Evolutionary conservation across 2,888 invertebrate species (phyloP), one percentile per base, ranked within the genome.

Genomic region (Dryobota labecula): DNA sequence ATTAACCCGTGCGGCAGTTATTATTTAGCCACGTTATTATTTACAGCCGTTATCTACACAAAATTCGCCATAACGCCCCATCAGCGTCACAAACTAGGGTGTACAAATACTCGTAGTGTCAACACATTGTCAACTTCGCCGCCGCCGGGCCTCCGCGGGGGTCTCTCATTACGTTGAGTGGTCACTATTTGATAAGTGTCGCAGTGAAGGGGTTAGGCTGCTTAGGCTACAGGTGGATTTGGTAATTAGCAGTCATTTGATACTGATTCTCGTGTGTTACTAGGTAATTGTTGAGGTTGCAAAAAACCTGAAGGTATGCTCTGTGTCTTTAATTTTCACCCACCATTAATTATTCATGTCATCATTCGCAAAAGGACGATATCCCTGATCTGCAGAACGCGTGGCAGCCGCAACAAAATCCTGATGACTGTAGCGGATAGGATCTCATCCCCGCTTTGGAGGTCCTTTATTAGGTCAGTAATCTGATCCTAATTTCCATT

Each of bases 141-240:
- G 24, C 15, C 67, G 15, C n/a, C 8, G 41, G 24, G 24, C 57
- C 36, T 30, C 38, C 38, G 33, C 13, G 36, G 43, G 43, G 65
- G 47, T n/a, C 33, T 30, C 30, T 77, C 56, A 84, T 83, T 84
- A 84, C 13, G 18, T 36, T 69, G 69, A 84, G 82, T 82, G 82
- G 78, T 57, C 82, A 77, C 43, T 76, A 76, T 82, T 84, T 80
- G 63, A 82, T 72, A 68, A 80, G n/a, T n/a, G 20, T 30, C n/a
- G 64, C 62, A 54, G 61, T 24, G 57, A 71, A 71, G 49, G 82
- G 77, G 73, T 81, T 84, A 60, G n/a, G n/a, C n/a, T n/a, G n/a
- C n/a, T n/a, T n/a, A n/a, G 2, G 20, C 38, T 45, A 41, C 58
- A 73, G 49, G 73, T 76, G 64, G 61, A 0, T 53, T 20, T 43